Percentiles rank a stretch among this genome's conserved stretches.
phyloP scores from a whole-genome alignment of 1,140 invertebrate genomes.

The Drosophila grimshawi region DNA sequence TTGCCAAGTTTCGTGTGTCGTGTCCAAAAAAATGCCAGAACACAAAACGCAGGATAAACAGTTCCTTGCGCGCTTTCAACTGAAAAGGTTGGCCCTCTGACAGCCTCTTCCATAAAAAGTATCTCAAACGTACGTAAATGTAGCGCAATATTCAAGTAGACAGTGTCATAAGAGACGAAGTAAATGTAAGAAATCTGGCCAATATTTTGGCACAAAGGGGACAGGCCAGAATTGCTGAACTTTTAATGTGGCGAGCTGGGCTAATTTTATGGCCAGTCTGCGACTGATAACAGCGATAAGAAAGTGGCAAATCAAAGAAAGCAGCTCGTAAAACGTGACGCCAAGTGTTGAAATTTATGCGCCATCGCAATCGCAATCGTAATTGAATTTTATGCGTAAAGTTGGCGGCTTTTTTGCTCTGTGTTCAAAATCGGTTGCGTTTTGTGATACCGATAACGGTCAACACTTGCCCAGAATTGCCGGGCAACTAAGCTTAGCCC shows the following conservation, averaged over 20 bases:
- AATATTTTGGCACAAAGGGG: slow-evolving; percentile 47
- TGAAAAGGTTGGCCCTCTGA: slow-evolving; percentile 56
- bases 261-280: slow-evolving; percentile 65
- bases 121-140: slow-evolving; percentile 22
- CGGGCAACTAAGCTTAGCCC: background rate
- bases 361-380: slow-evolving; percentile 55
- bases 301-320: slow-evolving; percentile 68
- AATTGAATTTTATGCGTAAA: slow-evolving; percentile 80
- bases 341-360: slow-evolving; percentile 74
- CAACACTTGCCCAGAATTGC: slow-evolving; percentile 38
- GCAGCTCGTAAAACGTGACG: slow-evolving; percentile 61
- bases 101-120: slow-evolving; percentile 8
- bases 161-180: slow-evolving; percentile 5
- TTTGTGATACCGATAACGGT: slow-evolving; percentile 54
- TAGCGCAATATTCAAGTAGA: slow-evolving; percentile 12
- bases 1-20: slow-evolving; percentile 45
- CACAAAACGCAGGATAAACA: slow-evolving; percentile 52
- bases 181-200: slow-evolving; percentile 37
- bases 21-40: slow-evolving; percentile 61
- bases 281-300: slow-evolving; percentile 71
- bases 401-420: slow-evolving; percentile 43
- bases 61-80: slow-evolving; percentile 81
- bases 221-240: slow-evolving; percentile 33
- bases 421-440: slow-evolving; percentile 25
- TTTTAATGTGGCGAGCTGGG: slow-evolving; percentile 58